Percentiles rank a stretch among this genome's conserved stretches.
These are phyloP conservation scores for Cephalophus harveyi DNA, from an alignment of 2,113 vertebrate genomes.

Conservation along the genomic window DNA sequence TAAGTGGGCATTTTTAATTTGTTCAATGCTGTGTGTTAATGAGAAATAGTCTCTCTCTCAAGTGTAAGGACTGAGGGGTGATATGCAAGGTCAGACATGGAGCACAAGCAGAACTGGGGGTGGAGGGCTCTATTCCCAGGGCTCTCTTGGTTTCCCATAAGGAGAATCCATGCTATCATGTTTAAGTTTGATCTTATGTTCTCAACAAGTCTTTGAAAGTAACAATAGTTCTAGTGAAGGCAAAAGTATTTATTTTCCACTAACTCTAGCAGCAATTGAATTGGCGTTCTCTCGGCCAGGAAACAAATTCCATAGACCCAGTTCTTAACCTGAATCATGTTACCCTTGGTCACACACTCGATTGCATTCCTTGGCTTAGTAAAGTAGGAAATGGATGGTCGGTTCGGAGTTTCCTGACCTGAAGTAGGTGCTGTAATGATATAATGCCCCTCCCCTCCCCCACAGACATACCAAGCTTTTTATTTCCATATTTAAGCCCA, in stretches of 20 bases:
- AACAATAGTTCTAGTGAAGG: not conserved
- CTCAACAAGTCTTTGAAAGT: not conserved
- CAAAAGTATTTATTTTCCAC: slow-evolving; percentile 37
- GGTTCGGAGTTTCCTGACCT: slow-evolving; percentile 34
- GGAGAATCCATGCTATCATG: not conserved
- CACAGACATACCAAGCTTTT: not conserved
- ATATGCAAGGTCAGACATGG: not conserved
- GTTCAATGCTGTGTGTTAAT: not conserved
- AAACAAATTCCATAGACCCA: slow-evolving; percentile 35
- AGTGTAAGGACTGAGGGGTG: not conserved
- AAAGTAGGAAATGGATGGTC: slow-evolving; percentile 49
- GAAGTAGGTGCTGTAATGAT: not conserved
- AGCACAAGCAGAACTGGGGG: not conserved
- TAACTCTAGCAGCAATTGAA: slow-evolving; percentile 21
- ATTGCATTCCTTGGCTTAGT: not conserved
- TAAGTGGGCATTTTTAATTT: not conserved
- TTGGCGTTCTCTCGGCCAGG: slow-evolving; percentile 8
- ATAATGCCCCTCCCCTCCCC: not conserved
- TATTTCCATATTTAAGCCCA: slow-evolving; percentile 17
- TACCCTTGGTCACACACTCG: slow-evolving; percentile 6
- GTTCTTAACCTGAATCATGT: slow-evolving; percentile 37
- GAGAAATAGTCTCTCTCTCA: not conserved
- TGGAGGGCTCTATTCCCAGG: slow-evolving; percentile 1
- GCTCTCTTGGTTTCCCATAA: not conserved
- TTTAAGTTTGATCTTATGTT: slow-evolving; percentile 8